phyloP scores from a whole-genome alignment of 2,113 vertebrate genomes.

The Micromys minutus region DNA sequence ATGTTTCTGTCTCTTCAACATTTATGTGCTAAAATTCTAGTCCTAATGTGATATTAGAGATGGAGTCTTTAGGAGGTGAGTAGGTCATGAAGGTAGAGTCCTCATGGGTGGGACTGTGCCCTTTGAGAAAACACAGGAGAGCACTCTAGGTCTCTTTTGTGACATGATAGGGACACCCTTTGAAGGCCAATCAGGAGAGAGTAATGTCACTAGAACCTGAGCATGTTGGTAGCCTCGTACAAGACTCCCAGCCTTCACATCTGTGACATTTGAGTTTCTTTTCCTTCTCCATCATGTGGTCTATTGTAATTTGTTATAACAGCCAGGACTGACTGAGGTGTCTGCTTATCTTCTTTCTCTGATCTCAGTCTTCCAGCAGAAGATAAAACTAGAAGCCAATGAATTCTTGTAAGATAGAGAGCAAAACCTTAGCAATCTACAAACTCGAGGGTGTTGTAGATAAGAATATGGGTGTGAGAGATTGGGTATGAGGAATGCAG shows the following conservation, averaged over 20 bases:
- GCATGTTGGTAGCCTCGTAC: not conserved
- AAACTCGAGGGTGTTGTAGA: not conserved
- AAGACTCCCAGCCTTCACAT: not conserved
- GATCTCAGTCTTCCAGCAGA: not conserved
- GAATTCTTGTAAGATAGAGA: conserved; percentile 39
- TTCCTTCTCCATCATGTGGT: not conserved
- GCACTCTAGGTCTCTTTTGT: not conserved
- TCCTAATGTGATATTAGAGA: not conserved
- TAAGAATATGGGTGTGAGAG: not conserved
- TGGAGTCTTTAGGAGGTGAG: not conserved
- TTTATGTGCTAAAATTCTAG: not conserved
- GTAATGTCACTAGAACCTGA: not conserved
- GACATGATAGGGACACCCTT: not conserved
- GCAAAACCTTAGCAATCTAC: not conserved
- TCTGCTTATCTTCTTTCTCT: not conserved
- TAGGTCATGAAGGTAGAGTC: not conserved
- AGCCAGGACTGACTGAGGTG: not conserved
- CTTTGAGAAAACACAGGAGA: not conserved
- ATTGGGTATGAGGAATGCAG: not conserved
- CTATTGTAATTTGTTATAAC: not conserved
- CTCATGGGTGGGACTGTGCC: not conserved
- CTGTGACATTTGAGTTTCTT: not conserved
- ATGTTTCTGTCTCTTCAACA: not conserved
- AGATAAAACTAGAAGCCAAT: conserved; percentile 12
- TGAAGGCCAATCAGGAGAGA: not conserved